Evolutionary conservation across 2,888 invertebrate species (phyloP).

Genomic region (Pantelozetes paolii): DNA sequence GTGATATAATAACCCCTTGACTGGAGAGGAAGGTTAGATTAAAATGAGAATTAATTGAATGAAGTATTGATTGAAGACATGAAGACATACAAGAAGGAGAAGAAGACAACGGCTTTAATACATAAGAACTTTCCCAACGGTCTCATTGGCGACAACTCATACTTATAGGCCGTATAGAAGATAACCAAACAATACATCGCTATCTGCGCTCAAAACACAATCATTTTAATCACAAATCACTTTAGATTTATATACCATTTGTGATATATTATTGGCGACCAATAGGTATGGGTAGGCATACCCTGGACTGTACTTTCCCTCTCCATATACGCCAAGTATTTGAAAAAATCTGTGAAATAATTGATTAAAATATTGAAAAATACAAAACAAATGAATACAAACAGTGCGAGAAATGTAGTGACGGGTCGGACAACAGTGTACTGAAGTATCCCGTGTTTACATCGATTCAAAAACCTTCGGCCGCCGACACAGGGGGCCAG

Average conservation of each 20-base stretch:
- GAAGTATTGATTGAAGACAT: background rate
- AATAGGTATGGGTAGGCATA: conserved; percentile 86
- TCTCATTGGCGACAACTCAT: conserved; percentile 82
- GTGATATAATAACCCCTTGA: conserved; percentile 83
- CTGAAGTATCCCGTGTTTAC: conserved; percentile 93
- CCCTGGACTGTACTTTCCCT: conserved; percentile 79
- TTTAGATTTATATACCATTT: conserved; percentile 60
- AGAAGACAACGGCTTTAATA: conserved; percentile 95
- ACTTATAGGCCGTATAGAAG: conserved; percentile 82
- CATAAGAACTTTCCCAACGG: conserved; percentile 93
- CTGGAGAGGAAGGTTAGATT: conserved; percentile 58
- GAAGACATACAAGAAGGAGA: conserved; percentile 87
- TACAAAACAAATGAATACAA: conserved; percentile 54
- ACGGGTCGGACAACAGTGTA: conserved; percentile 87
- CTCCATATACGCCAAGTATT: conserved; percentile 76
- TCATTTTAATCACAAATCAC: conserved; percentile 46
- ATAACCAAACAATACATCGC: conserved; percentile 94
- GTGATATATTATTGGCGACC: conserved; percentile 81
- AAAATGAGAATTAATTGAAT: conserved; percentile 39
- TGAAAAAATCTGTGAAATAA: conserved; percentile 69
- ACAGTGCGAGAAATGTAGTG: conserved; percentile 84
- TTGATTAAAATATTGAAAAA: conserved; percentile 1
- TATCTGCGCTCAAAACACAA: conserved; percentile 46
- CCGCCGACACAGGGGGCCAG: conserved; percentile 91
- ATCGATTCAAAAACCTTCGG: conserved; percentile 81